Percentiles rank a stretch among this genome's conserved stretches.
These are phyloP conservation scores for Coendou prehensilis DNA, from an alignment of 2,797 vertebrate species.

Conservation along the genomic window DNA sequence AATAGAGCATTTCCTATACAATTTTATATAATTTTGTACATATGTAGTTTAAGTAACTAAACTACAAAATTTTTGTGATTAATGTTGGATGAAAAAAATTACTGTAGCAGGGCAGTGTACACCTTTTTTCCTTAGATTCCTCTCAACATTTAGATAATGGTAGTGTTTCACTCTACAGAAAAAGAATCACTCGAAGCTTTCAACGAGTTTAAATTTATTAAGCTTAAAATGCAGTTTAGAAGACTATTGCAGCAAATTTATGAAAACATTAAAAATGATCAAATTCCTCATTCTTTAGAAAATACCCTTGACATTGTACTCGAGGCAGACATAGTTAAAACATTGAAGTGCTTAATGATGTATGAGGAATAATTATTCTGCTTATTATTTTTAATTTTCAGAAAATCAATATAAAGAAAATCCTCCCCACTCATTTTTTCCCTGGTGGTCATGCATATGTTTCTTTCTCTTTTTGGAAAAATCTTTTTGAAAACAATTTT, in stretches of 20 bases:
- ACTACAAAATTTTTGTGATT: background rate
- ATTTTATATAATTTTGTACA: background rate
- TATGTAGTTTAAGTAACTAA: background rate
- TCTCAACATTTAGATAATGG: background rate
- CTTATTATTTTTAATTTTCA: constrained; percentile 61
- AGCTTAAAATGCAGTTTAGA: constrained; percentile 50
- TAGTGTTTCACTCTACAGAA: constrained; percentile 9
- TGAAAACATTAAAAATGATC: constrained; percentile 51
- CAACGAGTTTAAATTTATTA: constrained; percentile 44
- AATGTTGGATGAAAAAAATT: background rate
- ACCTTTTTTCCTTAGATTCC: background rate
- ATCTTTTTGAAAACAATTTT: constrained; percentile 14
- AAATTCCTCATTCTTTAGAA: constrained; percentile 57
- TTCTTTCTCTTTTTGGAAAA: background rate
- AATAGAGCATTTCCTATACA: background rate
- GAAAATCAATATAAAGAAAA: constrained; percentile 63
- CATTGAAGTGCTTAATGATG: constrained; percentile 1
- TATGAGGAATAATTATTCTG: constrained; percentile 58
- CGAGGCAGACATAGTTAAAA: constrained; percentile 37
- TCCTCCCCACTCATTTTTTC: background rate
- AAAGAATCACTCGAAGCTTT: background rate
- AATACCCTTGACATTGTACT: constrained; percentile 4
- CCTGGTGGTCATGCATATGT: background rate
- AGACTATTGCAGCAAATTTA: constrained; percentile 28
- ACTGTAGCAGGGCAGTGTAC: too few relatives aligned